These are phyloP conservation scores for Falco biarmicus DNA, from an alignment of 2,797 vertebrate genomes.

Conservation along the genomic window DNA sequence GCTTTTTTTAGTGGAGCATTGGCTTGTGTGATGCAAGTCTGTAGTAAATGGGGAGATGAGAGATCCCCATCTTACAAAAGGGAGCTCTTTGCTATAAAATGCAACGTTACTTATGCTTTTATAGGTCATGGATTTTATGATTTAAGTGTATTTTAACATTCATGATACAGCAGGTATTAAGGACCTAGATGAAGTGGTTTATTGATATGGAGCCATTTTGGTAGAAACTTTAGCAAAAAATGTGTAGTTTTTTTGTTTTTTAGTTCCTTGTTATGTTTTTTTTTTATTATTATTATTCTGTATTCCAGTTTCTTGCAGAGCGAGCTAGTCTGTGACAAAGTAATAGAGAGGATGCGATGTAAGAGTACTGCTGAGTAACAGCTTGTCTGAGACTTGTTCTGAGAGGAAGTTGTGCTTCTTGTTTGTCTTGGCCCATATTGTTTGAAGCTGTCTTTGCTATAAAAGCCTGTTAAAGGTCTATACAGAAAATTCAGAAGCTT, in stretches of 20 bases:
- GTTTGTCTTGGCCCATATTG: not conserved
- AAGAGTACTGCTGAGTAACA: not conserved
- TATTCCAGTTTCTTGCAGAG: not conserved
- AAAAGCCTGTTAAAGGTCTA: not conserved
- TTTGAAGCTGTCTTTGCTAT: not conserved
- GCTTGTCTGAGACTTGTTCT: not conserved
- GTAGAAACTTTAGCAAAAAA: not conserved
- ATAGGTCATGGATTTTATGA: not conserved
- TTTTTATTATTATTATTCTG: not conserved
- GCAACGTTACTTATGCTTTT: not conserved
- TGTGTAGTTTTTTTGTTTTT: too few species aligned
- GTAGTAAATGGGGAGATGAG: not conserved
- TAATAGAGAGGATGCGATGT: too few species aligned
- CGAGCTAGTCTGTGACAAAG: not conserved
- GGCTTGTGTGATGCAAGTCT: not conserved
- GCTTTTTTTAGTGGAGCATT: accelerated
- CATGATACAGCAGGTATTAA: not conserved
- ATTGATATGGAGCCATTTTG: not conserved
- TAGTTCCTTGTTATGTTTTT: too few species aligned
- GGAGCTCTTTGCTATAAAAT: not conserved
- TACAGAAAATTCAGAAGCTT: not conserved
- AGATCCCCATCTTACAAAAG: not conserved
- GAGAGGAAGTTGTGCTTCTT: not conserved
- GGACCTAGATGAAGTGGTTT: not conserved
- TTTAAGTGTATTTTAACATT: not conserved